Base-by-base conservation (phyloP, 2,888 invertebrate species). In the Hirtodrosophila duncani region DNA sequence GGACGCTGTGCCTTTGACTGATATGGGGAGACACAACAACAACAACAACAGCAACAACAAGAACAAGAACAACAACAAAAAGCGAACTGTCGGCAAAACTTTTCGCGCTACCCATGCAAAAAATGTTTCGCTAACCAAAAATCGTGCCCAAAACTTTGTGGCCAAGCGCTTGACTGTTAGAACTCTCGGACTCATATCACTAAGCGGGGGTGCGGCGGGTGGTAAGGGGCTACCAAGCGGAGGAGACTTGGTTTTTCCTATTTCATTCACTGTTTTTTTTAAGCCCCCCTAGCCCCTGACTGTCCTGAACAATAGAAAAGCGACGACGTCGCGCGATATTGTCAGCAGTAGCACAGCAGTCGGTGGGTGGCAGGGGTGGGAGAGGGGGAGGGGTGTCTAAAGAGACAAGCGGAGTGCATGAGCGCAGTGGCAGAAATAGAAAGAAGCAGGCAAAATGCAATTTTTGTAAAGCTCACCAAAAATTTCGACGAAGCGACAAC, bases 111-210 rank as follows among this genome's bases (percentile, higher is more conserved):
- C 68, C 66, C 66, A 50, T 46, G 69, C 46, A 49, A 50, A 13
- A 38, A 38, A 44, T 81, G 66, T 72, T 78, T 78, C 55, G 79
- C 52, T 63, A 72, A 78, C 81, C 81, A 66, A 78, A 71, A 75
- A 81, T 74, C 78, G 81, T 74, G 74, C 69, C 69, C 58, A 75
- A 81, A 74, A 75, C 53, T 81, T 81, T 81, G 74, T 63, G 74
- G 74, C 78, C 78, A 43, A 50, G 39, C 46, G 52, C 48, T 63
- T 57, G 63, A 63, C 64, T 52, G 58, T 58, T 51, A 48, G 62
- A 63, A 62, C 62, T 50, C 24, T 37, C 51, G 45, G 50, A 55
- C 63, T 16, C 4, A 30, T 53, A 26, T 43, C 36, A 27, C 31
- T 30, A 17, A 3, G 18, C 9, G 11, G n/a, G 16, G 1, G 26